Evolutionary conservation across 1,140 invertebrate species (phyloP).

Genomic region (Parasteatoda tepidariorum): DNA sequence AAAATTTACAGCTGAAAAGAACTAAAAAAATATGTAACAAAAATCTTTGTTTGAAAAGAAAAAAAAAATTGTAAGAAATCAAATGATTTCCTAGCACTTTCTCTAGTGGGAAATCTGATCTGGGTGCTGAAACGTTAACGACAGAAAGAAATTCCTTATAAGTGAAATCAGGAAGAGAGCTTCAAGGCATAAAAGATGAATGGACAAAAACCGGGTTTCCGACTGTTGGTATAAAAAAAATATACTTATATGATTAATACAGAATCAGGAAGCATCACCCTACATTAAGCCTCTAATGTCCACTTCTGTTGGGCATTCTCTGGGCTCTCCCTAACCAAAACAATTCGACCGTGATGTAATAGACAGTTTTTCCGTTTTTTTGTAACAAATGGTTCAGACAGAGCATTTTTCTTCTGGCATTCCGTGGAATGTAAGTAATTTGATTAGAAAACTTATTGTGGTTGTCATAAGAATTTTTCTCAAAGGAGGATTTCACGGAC

Average conservation of each 20-base stretch:
- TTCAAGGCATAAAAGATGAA: neutral
- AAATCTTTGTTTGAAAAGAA: too few species aligned
- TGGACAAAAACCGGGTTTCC: neutral
- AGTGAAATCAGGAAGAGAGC: too few species aligned
- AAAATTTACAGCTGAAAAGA: too few species aligned
- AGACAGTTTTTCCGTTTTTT: neutral
- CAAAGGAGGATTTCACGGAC: too few species aligned
- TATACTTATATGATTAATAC: conserved; percentile 22
- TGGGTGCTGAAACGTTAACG: too few species aligned
- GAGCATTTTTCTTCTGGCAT: neutral
- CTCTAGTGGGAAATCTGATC: too few species aligned
- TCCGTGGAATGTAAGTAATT: neutral
- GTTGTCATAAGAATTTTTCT: too few species aligned
- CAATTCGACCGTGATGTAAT: conserved; percentile 1
- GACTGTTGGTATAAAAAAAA: neutral
- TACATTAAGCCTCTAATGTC: neutral
- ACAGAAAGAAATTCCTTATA: too few species aligned
- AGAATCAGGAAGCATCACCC: neutral
- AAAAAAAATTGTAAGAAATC: too few species aligned
- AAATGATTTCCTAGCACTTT: too few species aligned
- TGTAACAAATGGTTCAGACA: neutral
- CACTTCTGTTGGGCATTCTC: conserved; percentile 1
- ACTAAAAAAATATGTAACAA: too few species aligned
- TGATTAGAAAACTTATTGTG: neutral
- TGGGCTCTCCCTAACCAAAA: conserved; percentile 8